Base-by-base conservation (phyloP, 2,113 vertebrate genomes). In the Erythrocercus mccallii region DNA sequence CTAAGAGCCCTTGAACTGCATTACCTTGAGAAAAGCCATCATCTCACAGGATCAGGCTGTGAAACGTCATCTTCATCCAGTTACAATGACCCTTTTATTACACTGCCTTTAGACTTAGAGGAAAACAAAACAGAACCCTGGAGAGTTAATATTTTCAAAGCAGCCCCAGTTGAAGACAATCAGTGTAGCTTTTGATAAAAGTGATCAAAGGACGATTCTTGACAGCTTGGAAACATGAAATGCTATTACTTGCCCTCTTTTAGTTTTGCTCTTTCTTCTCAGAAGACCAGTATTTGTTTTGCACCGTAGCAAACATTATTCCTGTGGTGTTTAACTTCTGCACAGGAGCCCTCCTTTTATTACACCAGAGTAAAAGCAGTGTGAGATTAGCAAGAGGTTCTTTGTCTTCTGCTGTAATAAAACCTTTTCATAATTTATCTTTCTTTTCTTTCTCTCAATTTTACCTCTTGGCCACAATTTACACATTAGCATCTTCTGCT, bases 251-350 rank as follows among this genome's bases (percentile, higher is more conserved):
- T 94, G 62, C 65, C 94, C 95, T 95, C 90, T 94, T 96, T 94
- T 38, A 80, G 77, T 96, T 96, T 94, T 79, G 27, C n/a, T 94
- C 65, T 89, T 95, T 88, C 92, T 95, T 94, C 81, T 95, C 68
- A 80, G 71, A 78, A 95, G 94, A 94, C 95, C 92, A 91, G 37
- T 91, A 76, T 96, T 97, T 91, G 83, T 92, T 97, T 95, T 89
- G 73, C 60, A 44, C 37, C 81, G 83, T 25, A 57, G 62, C 47
- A 88, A 85, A 79, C 69, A 72, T 62, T 91, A 68, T 79, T 76
- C 58, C 72, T 86, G 37, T 47, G 53, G 84, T 72, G 83, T 87
- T 96, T 87, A 84, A 89, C 80, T 97, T 94, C 44, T 58, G 53
- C 78, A 87, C 81, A 33, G 31, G 58, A 95, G 66, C 44, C 50